Conservation (phyloP, 2,797 vertebrate species). For the Myotis vivesi region DNA sequence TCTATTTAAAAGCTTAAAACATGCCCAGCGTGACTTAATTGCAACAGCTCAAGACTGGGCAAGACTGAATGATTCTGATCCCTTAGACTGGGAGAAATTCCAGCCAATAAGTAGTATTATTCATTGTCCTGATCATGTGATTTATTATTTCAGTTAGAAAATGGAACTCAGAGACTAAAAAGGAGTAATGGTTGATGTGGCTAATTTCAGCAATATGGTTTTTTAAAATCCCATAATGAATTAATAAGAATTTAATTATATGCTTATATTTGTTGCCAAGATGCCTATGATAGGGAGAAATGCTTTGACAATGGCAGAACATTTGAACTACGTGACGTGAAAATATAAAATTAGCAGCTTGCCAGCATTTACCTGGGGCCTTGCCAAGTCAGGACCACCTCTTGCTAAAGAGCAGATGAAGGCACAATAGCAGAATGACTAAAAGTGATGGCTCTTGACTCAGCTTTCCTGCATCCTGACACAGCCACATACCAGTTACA, state of each 20-base stretch:
- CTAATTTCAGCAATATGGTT: constrained; percentile 30
- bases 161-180: background rate
- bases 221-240: background rate
- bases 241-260: constrained; percentile 53
- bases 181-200: background rate
- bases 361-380: background rate
- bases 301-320: background rate
- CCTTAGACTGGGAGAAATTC: background rate
- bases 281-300: background rate
- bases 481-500: background rate
- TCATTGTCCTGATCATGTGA: background rate
- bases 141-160: constrained; percentile 15
- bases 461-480: background rate
- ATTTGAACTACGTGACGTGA: background rate
- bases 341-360: background rate
- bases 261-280: background rate
- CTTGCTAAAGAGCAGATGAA: background rate
- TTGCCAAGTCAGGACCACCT: background rate
- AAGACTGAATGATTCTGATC: background rate
- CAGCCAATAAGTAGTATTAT: background rate
- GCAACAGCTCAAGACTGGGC: background rate
- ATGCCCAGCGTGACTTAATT: background rate
- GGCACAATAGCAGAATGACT: background rate
- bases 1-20: background rate
- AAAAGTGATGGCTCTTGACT: background rate